These are phyloP conservation scores for Scolopax mira DNA, from an alignment of 2,113 vertebrate species.

Conservation along the genomic window DNA sequence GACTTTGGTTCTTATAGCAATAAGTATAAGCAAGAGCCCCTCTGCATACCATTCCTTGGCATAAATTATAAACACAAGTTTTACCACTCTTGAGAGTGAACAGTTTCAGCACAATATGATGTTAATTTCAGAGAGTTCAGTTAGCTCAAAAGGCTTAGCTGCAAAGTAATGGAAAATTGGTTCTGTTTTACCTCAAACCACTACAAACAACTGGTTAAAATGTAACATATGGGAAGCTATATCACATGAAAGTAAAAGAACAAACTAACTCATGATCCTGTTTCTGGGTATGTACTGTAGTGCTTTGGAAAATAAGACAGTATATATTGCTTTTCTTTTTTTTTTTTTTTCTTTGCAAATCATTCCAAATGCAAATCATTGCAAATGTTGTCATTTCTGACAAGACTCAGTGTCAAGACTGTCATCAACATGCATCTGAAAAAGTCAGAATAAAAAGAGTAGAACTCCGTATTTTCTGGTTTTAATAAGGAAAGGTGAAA, in stretches of 20 bases:
- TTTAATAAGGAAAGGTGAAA: neutral
- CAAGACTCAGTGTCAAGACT: neutral
- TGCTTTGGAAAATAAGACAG: neutral
- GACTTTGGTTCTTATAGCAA: neutral
- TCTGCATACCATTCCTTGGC: neutral
- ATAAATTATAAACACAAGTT: neutral
- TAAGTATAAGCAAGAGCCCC: neutral
- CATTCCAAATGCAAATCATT: neutral
- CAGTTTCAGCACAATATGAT: neutral
- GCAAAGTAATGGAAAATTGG: neutral
- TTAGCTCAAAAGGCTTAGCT: neutral
- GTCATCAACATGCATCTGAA: neutral
- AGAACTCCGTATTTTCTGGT: accelerated
- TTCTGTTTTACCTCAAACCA: neutral
- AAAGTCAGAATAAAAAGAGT: neutral
- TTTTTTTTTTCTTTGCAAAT: neutral
- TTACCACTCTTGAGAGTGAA: neutral
- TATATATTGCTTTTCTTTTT: neutral
- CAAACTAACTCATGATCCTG: neutral
- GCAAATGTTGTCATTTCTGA: neutral
- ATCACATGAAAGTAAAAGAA: neutral
- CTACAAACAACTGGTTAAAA: neutral
- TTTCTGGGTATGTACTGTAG: neutral
- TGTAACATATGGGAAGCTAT: neutral
- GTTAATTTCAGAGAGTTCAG: neutral